A percentile compares a stretch with the other conserved stretches of the same genome.
Evolutionary conservation across 2,888 invertebrate genomes (phyloP).

Genomic region (Drosophila tanythrix): DNA sequence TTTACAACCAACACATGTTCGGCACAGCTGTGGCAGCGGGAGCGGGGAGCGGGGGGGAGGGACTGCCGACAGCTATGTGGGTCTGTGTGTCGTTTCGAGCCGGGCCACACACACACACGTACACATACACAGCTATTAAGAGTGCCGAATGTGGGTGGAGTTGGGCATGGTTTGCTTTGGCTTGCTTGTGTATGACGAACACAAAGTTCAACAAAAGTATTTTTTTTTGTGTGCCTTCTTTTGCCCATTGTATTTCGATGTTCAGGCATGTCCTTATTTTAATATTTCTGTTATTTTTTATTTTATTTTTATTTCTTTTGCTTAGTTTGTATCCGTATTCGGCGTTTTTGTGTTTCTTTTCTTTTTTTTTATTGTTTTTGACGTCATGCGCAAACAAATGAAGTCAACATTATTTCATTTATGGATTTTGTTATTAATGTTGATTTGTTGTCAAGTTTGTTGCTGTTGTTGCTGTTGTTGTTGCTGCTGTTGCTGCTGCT

Average conservation of each 20-base stretch:
- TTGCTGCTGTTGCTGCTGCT: conserved; percentile 39
- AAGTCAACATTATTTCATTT: conserved; percentile 77
- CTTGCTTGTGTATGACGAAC: conserved; percentile 33
- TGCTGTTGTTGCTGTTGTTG: conserved; percentile 1
- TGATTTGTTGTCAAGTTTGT: conserved; percentile 48
- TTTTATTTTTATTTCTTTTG: conserved; percentile 19
- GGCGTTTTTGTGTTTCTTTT: not conserved
- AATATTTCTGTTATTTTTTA: conserved; percentile 24
- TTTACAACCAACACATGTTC: conserved; percentile 80
- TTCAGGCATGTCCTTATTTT: conserved; percentile 52
- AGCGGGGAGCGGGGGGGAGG: not conserved
- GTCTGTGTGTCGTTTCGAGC: conserved; percentile 69
- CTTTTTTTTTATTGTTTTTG: conserved; percentile 42
- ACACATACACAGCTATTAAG: conserved; percentile 32
- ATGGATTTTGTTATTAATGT: conserved; percentile 80
- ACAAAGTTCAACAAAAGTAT: conserved; percentile 58
- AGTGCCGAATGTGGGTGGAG: conserved; percentile 25
- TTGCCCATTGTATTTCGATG: conserved; percentile 62
- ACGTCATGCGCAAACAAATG: conserved; percentile 75
- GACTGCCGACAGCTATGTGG: conserved; percentile 48
- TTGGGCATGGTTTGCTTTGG: not conserved
- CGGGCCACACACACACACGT: conserved; percentile 34
- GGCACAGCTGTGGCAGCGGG: conserved; percentile 12
- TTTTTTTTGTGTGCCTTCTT: conserved; percentile 11
- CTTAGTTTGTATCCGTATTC: not conserved